Base-by-base conservation (phyloP, 30 jellyfish, hydroid and myxozoan genomes). In the Aurelia aurita complex sp. Pacific region DNA sequence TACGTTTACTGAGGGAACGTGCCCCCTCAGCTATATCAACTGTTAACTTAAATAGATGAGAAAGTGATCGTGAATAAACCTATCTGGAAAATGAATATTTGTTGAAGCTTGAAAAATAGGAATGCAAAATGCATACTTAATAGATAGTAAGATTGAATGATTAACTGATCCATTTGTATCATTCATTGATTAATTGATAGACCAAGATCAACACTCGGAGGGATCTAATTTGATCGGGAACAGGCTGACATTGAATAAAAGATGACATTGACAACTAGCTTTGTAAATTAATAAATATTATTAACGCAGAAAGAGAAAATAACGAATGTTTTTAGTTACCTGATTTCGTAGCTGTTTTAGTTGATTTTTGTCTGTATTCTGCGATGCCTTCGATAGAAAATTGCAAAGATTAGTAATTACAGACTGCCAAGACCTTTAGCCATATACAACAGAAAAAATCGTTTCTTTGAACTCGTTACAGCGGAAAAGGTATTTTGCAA, bases 331-430 rank as follows among this genome's bases (percentile, higher is more conserved):
- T 6, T 46, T 46, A 46, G 29, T 51, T 75, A 92, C 98, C 98
- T 92, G 98, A 74, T 82, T 92, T 42, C 98, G 85, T 14, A 92
- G 81, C 72, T 90, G 89, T 79, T 92, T 92, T 15, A 92, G 53
- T 35, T 74, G 90, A 33, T 88, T 67, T 80, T 86, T 81, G 75
- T 92, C 98, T 18, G 87, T 81, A 18, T 80, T 76, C 80, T 81
- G 97, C 13, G 78, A 73, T 14, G 90, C 85, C 97, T 88, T 18
- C 57, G 32, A 65, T 57, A 34, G 53, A 33, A 29, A 64, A 54
- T 76, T 2, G 29, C 23, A 29, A 23, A 68, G 3, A 68, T 4
- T 68, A 23, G 29, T 23, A 23, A 23, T 4, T 16, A 67, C 19
- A 17, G 19, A 17, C 40, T 17, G 72, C 43, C 11, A 10, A 73